phyloP scores from a whole-genome alignment of 1,140 invertebrate genomes.

The Argopecten irradians region DNA sequence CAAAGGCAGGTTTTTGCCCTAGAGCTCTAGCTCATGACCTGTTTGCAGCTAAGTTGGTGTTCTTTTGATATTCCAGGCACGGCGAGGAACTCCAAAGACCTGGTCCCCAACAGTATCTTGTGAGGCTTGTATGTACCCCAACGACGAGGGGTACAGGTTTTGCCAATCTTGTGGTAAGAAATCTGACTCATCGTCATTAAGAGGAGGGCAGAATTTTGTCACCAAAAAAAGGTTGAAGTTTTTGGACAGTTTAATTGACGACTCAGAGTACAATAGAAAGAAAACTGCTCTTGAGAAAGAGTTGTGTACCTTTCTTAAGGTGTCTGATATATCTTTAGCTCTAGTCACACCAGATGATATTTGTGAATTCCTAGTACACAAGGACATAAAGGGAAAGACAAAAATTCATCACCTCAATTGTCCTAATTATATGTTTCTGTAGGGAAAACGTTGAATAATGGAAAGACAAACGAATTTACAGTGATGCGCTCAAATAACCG shows the following conservation, averaged over 20 bases:
- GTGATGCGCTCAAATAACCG: slow-evolving; percentile 18
- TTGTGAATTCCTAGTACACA: slow-evolving; percentile 5
- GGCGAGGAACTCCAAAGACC: too few relatives aligned
- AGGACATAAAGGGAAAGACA: slow-evolving; percentile 28
- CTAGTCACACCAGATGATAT: slow-evolving; percentile 25
- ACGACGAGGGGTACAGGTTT: slow-evolving; percentile 7
- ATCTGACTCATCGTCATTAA: neutral
- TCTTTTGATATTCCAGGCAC: neutral
- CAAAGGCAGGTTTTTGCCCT: neutral
- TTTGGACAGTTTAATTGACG: slow-evolving; percentile 27
- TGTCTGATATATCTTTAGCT: neutral
- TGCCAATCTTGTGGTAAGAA: slow-evolving; percentile 26
- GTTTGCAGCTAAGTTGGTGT: slow-evolving; percentile 8
- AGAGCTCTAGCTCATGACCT: neutral
- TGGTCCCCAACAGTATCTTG: neutral
- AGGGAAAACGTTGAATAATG: slow-evolving; percentile 25
- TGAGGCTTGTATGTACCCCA: neutral
- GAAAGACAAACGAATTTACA: slow-evolving; percentile 23
- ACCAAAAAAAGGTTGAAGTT: neutral
- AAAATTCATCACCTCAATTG: neutral
- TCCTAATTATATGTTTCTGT: neutral
- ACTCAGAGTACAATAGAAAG: slow-evolving; percentile 7
- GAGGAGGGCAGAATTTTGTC: neutral
- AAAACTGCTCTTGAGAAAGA: neutral
- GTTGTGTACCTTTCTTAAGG: neutral